Evolutionary conservation across 2,113 vertebrate species (phyloP), one percentile per base, ranked within the genome.

Genomic region (Aptenodytes forsteri): DNA sequence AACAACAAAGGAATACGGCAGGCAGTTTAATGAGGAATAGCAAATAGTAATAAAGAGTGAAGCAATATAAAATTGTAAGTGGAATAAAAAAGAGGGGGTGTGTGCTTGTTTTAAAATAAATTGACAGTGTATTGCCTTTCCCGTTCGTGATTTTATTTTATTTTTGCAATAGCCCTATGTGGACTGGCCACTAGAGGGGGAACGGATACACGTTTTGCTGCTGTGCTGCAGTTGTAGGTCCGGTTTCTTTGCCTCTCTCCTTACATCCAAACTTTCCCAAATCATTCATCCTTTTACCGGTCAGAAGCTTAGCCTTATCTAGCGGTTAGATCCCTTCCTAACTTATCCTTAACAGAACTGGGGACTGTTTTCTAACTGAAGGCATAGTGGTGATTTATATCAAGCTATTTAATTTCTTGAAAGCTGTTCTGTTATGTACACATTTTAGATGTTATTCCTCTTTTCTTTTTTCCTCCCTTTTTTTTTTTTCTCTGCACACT

Each of bases 181-280:
- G 76, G 14, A 36, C 42, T 23, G 72, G 81, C 97, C 97, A 5
- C 97, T 97, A 97, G 97, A 98, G 96, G 97, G 97, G 93, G 67
- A 18, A n/a, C 42, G 91, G 87, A 27, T 91, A 59, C 97, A 22
- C 32, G 16, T 30, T 95, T 96, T 87, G 26, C 40, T 73, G 15
- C 15, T 7, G 0, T 9, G 20, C 42, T 34, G 70, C 56, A 7
- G 6, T 4, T 34, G 6, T 3, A 13, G 47, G 25, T 22, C n/a
- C 5, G 0, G 0, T 10, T 62, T 27, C 70, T 83, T 32, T 11
- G 3, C 52, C 9, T 72, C 56, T 46, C 26, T 69, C 58, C 52
- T 83, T 30, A 3, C 14, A 9, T 11, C 6, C 26, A 25, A 30
- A 70, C 64, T 78, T 65, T 7, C 71, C 32, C 32, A 9, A 55